These are phyloP conservation scores for Neodontobutis hainanensis DNA, from an alignment of 2,113 vertebrate genomes.

Conservation along the genomic window DNA sequence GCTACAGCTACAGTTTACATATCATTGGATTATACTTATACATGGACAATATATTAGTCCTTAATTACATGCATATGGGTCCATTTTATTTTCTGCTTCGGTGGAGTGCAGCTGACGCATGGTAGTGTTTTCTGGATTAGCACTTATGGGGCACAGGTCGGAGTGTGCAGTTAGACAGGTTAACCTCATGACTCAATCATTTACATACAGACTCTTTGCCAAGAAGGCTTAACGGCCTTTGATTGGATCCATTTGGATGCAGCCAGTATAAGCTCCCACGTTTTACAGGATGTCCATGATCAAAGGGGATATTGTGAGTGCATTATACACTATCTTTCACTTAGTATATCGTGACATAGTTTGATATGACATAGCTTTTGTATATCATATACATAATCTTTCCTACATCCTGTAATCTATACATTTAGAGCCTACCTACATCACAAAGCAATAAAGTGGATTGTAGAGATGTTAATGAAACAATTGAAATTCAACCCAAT, in stretches of 20 bases:
- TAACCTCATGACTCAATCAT: constrained; percentile 49
- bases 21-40: too few relatives aligned
- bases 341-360: not conserved
- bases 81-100: not conserved
- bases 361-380: too few relatives aligned
- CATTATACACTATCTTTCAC: constrained; percentile 7
- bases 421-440: not conserved
- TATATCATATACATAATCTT: not conserved
- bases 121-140: constrained; percentile 27
- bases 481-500: not conserved
- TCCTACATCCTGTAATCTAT: not conserved
- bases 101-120: not conserved
- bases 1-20: too few relatives aligned
- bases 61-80: too few relatives aligned
- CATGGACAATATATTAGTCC: too few relatives aligned
- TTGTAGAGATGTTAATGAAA: not conserved
- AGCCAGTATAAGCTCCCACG: constrained; percentile 18
- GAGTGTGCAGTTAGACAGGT: constrained; percentile 29
- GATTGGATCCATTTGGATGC: constrained; percentile 34
- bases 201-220: constrained; percentile 38
- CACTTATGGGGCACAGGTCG: constrained; percentile 19
- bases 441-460: not conserved
- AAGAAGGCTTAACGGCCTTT: constrained; percentile 21
- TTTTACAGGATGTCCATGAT: constrained; percentile 33
- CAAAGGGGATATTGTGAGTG: not conserved